Conservation (phyloP, 1,140 invertebrate genomes). For the Adelges cooleyi region DNA sequence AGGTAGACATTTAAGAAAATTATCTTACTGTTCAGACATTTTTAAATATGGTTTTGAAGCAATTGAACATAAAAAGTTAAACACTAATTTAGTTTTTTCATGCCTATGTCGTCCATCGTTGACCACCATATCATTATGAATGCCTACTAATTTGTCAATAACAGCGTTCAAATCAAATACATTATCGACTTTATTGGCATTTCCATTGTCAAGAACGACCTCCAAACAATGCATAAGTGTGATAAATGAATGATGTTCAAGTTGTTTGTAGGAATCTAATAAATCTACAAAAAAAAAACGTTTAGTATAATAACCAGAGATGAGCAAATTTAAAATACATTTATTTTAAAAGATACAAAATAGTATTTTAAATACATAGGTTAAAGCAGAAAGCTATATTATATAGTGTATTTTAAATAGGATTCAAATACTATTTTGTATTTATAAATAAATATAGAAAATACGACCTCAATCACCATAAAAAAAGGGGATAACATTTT, state of each 20-base stretch:
- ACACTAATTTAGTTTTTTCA: slow-evolving; percentile 10
- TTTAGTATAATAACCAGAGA: too few species aligned
- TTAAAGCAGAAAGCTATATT: too few species aligned
- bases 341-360: too few species aligned
- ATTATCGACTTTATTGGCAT: neutral
- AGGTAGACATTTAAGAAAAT: too few species aligned
- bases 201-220: neutral
- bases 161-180: slow-evolving; percentile 8
- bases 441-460: too few species aligned
- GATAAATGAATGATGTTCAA: slow-evolving; percentile 7
- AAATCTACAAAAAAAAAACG: neutral
- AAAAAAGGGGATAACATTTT: too few species aligned
- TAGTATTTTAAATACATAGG: too few species aligned
- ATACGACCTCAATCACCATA: too few species aligned
- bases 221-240: neutral
- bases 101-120: slow-evolving; percentile 1
- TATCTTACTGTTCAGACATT: slow-evolving; percentile 3
- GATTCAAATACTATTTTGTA: too few species aligned
- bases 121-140: slow-evolving; percentile 6
- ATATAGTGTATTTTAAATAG: too few species aligned
- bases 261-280: neutral
- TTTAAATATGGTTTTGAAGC: slow-evolving; percentile 12
- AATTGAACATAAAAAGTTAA: slow-evolving; percentile 14
- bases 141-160: slow-evolving; percentile 10
- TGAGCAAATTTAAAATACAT: too few species aligned